Conservation (phyloP, 2,888 invertebrate genomes). For the Seira sanloemensis region DNA sequence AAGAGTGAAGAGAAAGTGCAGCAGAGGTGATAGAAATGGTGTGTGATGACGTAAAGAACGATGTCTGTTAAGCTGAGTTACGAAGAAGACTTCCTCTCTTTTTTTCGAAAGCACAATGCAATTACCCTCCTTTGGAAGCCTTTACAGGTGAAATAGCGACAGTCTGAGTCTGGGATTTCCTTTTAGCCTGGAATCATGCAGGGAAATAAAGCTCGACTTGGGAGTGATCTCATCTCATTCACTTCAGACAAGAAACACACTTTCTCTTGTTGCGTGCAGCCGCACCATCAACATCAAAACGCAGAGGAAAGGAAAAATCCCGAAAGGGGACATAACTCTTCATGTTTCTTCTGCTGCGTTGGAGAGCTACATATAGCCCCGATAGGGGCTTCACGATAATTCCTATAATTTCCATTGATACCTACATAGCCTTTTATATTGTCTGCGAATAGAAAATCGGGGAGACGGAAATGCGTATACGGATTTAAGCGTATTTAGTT, state of each 20-base stretch:
- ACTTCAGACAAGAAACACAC: conserved; percentile 9
- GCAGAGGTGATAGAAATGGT: neutral
- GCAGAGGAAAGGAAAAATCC: conserved; percentile 15
- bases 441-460: neutral
- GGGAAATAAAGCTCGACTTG: conserved; percentile 22
- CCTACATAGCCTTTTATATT: too few relatives aligned
- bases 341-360: conserved; percentile 20
- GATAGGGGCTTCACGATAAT: too few relatives aligned
- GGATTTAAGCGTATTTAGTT: too few relatives aligned
- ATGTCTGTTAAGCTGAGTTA: neutral
- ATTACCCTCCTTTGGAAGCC: conserved; percentile 8
- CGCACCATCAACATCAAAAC: conserved; percentile 31
- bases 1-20: neutral
- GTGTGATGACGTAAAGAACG: neutral
- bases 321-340: conserved; percentile 53
- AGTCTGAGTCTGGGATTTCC: neutral
- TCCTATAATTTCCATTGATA: neutral
- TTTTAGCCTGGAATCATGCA: neutral
- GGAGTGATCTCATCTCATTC: conserved; percentile 44
- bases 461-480: neutral
- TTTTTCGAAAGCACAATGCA: conserved; percentile 12
- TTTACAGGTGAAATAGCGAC: neutral
- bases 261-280: conserved; percentile 41
- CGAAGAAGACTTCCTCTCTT: too few relatives aligned
- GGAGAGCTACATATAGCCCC: neutral